Conservation (phyloP, 2,113 vertebrate species). For the Cettia cetti region DNA sequence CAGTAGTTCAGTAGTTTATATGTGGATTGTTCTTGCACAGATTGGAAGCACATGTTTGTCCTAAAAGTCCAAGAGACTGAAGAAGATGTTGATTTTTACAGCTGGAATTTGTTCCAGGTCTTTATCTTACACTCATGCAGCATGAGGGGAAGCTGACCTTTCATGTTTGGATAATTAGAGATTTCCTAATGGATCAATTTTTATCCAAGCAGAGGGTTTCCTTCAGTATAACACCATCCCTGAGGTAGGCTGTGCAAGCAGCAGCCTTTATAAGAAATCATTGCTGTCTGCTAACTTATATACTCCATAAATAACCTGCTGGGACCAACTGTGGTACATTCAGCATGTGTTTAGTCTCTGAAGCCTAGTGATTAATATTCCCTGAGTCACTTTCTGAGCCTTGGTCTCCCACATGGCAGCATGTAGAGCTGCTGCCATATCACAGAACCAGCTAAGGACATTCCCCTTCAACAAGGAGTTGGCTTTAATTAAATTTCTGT, state of each 20-base stretch:
- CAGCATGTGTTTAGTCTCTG: slow-evolving; percentile 11
- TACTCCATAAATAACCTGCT: slow-evolving; percentile 19
- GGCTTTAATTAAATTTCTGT: slow-evolving; percentile 61
- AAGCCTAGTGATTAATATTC: slow-evolving; percentile 52
- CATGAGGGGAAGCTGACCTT: neutral
- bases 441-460: slow-evolving; percentile 47
- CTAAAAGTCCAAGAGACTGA: neutral
- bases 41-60: neutral
- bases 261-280: neutral
- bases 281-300: neutral
- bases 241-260: neutral
- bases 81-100: neutral
- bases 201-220: neutral
- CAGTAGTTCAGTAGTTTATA: neutral
- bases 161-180: neutral
- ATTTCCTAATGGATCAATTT: neutral
- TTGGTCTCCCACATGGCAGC: slow-evolving; percentile 40
- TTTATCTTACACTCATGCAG: neutral
- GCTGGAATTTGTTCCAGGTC: neutral
- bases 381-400: slow-evolving; percentile 28
- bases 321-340: slow-evolving; percentile 11
- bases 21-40: neutral
- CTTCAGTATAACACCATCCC: neutral
- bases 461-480: slow-evolving; percentile 41
- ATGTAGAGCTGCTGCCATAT: slow-evolving; percentile 21